Conservation (phyloP, 1,140 invertebrate genomes). For the Saccostrea cuccullata region DNA sequence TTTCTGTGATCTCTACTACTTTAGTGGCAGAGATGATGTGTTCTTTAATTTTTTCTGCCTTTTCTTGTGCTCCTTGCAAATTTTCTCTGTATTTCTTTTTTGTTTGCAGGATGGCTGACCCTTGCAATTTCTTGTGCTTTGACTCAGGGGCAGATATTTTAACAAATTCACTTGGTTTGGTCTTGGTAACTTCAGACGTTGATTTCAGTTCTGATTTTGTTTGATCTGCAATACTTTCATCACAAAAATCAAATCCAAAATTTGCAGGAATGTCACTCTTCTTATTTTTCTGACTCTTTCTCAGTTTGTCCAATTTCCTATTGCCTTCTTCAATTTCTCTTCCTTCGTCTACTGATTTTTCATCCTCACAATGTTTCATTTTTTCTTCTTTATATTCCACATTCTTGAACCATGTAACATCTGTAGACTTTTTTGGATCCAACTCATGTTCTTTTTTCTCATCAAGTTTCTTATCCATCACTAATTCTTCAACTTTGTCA, state of each 20-base stretch:
- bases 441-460: too few relatives aligned
- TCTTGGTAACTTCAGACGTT: background rate
- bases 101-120: constrained; percentile 1
- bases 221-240: background rate
- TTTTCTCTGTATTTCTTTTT: constrained; percentile 22
- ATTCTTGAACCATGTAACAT: background rate
- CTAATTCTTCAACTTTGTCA: background rate
- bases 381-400: background rate
- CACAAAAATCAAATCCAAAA: constrained; percentile 29
- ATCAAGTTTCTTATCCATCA: background rate
- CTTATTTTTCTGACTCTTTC: constrained; percentile 34
- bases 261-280: constrained; percentile 10
- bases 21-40: constrained; percentile 26
- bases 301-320: constrained; percentile 35
- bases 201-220: background rate
- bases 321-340: constrained; percentile 19
- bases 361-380: background rate
- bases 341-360: background rate
- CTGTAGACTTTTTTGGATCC: background rate
- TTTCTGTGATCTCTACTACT: constrained; percentile 24
- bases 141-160: background rate
- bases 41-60: constrained; percentile 23
- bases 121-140: constrained; percentile 19
- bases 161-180: background rate
- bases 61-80: constrained; percentile 18